These are phyloP conservation scores for Heliconius cydno DNA, from an alignment of 2,888 invertebrate species.

Conservation along the genomic window DNA sequence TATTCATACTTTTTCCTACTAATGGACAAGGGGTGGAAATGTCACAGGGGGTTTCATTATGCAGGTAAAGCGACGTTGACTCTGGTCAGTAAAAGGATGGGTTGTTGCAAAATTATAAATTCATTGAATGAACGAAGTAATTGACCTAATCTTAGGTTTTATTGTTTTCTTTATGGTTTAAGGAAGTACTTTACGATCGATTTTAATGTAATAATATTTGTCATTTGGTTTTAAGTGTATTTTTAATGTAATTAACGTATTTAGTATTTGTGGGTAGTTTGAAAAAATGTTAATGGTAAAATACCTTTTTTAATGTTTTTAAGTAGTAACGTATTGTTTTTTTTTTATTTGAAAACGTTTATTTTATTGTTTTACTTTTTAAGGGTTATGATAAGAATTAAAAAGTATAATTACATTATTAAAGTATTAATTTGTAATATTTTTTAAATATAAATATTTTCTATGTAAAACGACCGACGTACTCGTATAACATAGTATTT, in stretches of 20 bases:
- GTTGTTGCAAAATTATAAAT: conserved; percentile 37
- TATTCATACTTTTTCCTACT: conserved; percentile 39
- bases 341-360: not conserved
- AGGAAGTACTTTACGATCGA: conserved; percentile 19
- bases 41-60: conserved; percentile 39
- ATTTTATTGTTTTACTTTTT: no score
- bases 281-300: not conserved
- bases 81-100: conserved; percentile 28
- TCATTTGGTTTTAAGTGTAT: not conserved
- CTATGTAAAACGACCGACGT: no score
- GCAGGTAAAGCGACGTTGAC: conserved; percentile 32
- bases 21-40: conserved; percentile 41
- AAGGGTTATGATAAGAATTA: no score
- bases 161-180: conserved; percentile 27
- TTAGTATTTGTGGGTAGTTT: not conserved
- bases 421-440: no score
- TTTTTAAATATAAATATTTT: no score
- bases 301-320: not conserved
- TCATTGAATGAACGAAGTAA: conserved; percentile 28
- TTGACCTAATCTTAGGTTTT: conserved; percentile 40
- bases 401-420: no score
- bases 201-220: not conserved
- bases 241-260: not conserved
- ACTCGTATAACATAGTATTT: no score
- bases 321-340: not conserved